These are phyloP conservation scores for Tetragnatha versicolor DNA, from an alignment of 1,140 invertebrate species.

Conservation along the genomic window DNA sequence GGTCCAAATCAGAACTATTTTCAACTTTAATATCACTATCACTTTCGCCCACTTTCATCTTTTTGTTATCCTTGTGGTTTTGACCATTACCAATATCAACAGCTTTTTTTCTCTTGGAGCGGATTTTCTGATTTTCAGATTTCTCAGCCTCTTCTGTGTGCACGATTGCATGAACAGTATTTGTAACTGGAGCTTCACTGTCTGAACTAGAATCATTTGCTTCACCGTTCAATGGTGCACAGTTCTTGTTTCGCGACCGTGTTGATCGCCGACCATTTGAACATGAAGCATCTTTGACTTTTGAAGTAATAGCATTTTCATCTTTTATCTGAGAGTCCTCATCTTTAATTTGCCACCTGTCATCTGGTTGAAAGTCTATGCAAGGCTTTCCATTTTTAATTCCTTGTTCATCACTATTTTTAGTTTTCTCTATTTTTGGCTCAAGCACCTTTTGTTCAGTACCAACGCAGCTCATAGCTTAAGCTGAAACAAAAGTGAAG, in stretches of 20 bases:
- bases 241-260: conserved; percentile 17
- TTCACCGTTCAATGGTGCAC: conserved; percentile 23
- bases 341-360: conserved; percentile 55
- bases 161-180: neutral
- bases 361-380: conserved; percentile 56
- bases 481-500: neutral
- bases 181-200: neutral
- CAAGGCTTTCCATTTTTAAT: conserved; percentile 34
- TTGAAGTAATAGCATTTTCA: conserved; percentile 14
- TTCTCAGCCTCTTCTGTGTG: neutral
- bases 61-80: neutral
- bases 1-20: no score
- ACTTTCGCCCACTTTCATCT: neutral
- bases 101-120: neutral
- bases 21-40: neutral
- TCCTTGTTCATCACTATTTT: neutral
- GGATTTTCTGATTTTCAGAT: neutral
- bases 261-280: conserved; percentile 16
- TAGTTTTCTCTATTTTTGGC: neutral
- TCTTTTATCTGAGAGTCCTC: conserved; percentile 7
- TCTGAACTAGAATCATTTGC: neutral
- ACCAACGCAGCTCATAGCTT: conserved; percentile 22
- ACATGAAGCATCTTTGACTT: conserved; percentile 2
- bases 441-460: neutral
- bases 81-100: no score